These are phyloP conservation scores for Perognathus longimembris DNA, from an alignment of 2,113 vertebrate species.

Conservation along the genomic window DNA sequence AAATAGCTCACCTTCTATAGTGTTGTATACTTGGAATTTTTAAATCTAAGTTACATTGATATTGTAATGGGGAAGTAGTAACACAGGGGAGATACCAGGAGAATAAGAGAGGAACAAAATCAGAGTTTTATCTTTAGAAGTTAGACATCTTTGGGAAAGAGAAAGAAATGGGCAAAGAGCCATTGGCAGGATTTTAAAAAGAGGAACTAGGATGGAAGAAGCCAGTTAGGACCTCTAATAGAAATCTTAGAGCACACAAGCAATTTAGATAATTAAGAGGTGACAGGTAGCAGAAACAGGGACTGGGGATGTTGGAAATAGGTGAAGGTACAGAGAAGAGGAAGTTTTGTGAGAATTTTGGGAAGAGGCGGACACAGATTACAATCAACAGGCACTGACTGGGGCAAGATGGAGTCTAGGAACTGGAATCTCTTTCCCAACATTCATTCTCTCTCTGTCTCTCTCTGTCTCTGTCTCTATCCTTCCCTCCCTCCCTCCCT, in stretches of 20 bases:
- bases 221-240: rapidly evolving
- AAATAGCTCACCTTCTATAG: not conserved
- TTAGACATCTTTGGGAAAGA: not conserved
- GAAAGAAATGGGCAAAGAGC: not conserved
- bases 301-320: not conserved
- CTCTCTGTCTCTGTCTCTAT: too few relatives aligned
- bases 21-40: not conserved
- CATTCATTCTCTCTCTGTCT: too few relatives aligned
- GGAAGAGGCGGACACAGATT: not conserved
- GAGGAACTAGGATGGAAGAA: not conserved
- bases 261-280: not conserved
- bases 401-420: not conserved
- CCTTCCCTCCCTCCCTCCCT: not conserved
- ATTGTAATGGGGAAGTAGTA: not conserved
- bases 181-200: not conserved
- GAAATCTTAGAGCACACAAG: not conserved
- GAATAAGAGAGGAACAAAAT: not conserved
- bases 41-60: not conserved
- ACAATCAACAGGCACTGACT: not conserved
- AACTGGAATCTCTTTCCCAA: too few relatives aligned
- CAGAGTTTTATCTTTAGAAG: not conserved
- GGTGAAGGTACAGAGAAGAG: not conserved
- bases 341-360: not conserved
- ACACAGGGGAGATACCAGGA: not conserved
- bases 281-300: not conserved